These are phyloP conservation scores for Lophius piscatorius DNA, from an alignment of 2,113 vertebrate genomes.

Conservation along the genomic window DNA sequence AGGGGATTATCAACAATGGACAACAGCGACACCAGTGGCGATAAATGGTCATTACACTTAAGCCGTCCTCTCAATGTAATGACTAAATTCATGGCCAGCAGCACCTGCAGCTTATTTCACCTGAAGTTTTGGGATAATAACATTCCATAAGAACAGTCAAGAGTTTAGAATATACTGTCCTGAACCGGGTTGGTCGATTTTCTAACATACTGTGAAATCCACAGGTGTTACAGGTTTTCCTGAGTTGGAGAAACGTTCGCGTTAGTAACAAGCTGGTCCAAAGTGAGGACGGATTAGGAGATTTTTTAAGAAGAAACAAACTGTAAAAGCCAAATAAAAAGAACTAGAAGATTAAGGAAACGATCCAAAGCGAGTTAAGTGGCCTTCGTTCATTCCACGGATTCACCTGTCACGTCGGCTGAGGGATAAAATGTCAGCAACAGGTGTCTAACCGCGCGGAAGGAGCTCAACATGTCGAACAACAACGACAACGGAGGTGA, in stretches of 20 bases:
- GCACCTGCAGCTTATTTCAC: too few relatives aligned
- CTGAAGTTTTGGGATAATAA: neutral
- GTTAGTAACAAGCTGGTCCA: neutral
- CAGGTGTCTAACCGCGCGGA: slow-evolving; percentile 52
- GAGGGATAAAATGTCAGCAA: slow-evolving; percentile 50
- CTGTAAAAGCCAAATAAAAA: too few relatives aligned
- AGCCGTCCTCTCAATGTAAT: neutral
- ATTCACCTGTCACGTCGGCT: slow-evolving; percentile 65
- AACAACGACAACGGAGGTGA: neutral
- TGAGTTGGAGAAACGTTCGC: too few relatives aligned
- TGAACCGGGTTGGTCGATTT: too few relatives aligned
- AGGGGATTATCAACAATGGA: neutral
- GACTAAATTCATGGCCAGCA: neutral
- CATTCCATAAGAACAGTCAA: too few relatives aligned
- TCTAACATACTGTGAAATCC: too few relatives aligned
- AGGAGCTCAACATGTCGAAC: neutral
- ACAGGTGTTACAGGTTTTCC: neutral
- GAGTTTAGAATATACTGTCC: too few relatives aligned
- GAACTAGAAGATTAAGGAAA: too few relatives aligned
- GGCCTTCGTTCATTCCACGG: neutral
- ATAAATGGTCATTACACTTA: neutral
- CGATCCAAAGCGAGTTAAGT: neutral
- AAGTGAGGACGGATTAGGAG: too few relatives aligned
- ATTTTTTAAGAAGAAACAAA: neutral
- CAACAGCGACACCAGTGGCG: slow-evolving; percentile 9